Conservation (phyloP, 2,113 vertebrate genomes). For the Paratilapia polleni region DNA sequence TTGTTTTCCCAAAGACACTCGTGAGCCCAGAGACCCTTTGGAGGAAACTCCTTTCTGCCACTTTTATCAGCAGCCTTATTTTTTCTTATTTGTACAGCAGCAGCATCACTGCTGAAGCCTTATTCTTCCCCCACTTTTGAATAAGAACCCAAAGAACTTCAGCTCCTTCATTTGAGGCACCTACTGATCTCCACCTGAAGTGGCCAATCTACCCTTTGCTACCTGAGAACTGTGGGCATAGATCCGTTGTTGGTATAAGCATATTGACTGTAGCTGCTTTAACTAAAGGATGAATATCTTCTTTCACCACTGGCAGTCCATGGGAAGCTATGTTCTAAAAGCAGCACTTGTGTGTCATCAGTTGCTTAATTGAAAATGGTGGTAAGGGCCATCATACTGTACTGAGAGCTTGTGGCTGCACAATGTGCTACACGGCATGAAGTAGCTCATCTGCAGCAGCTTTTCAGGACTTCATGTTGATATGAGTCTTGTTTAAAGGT, state of each 20-base stretch:
- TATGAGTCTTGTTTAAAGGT: neutral
- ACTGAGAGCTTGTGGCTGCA: neutral
- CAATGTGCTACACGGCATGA: neutral
- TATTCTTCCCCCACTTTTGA: neutral
- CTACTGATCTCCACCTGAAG: neutral
- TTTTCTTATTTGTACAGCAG: too few relatives aligned
- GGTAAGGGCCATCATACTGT: neutral
- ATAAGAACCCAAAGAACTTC: neutral
- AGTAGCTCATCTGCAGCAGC: neutral
- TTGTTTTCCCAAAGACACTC: neutral
- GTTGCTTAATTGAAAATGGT: neutral
- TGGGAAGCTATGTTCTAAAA: neutral
- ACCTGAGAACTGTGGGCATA: neutral
- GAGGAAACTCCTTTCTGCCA: neutral
- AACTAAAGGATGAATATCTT: neutral
- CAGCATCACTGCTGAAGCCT: too few relatives aligned
- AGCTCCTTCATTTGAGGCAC: neutral
- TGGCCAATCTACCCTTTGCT: neutral
- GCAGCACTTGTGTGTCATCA: neutral
- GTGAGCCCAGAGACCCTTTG: too few relatives aligned
- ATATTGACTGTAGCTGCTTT: neutral
- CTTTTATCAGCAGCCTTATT: neutral
- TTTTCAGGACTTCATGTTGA: neutral
- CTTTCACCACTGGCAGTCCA: neutral
- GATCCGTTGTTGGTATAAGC: neutral